phyloP scores from a whole-genome alignment of 2,113 vertebrate genomes.

The Ramphastos sulfuratus region DNA sequence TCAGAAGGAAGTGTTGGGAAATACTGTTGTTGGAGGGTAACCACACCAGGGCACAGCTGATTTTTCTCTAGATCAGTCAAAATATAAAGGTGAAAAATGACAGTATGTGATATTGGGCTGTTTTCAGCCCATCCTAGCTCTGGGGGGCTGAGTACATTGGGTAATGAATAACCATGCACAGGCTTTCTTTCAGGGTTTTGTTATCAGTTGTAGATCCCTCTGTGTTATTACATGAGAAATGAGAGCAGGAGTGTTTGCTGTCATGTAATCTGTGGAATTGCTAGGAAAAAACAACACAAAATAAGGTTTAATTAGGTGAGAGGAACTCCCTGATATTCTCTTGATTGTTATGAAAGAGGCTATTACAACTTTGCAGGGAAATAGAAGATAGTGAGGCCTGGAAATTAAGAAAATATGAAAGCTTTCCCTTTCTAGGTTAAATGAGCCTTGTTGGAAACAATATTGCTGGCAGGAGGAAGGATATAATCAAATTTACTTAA shows the following conservation, averaged over 20 bases:
- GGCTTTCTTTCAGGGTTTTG: neutral
- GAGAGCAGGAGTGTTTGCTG: neutral
- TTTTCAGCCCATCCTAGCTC: neutral
- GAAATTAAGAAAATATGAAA: neutral
- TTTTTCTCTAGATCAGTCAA: neutral
- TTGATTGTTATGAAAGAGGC: neutral
- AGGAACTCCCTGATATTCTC: neutral
- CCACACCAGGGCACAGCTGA: neutral
- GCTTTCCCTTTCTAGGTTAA: neutral
- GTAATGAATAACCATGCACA: accelerated
- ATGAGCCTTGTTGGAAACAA: neutral
- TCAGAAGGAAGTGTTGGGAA: neutral
- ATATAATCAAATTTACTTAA: neutral
- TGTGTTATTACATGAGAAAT: neutral
- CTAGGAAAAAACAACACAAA: neutral
- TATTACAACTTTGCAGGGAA: neutral
- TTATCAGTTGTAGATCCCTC: neutral
- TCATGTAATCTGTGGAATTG: neutral
- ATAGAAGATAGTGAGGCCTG: neutral
- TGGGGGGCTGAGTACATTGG: accelerated
- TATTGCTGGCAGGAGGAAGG: neutral
- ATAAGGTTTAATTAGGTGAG: neutral
- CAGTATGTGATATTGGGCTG: accelerated
- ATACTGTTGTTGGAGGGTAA: neutral
- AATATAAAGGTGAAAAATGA: neutral